Percentiles rank a stretch among this genome's conserved stretches.
phyloP scores from a whole-genome alignment of 2,888 invertebrate genomes.

The Druceiella hillmani region DNA sequence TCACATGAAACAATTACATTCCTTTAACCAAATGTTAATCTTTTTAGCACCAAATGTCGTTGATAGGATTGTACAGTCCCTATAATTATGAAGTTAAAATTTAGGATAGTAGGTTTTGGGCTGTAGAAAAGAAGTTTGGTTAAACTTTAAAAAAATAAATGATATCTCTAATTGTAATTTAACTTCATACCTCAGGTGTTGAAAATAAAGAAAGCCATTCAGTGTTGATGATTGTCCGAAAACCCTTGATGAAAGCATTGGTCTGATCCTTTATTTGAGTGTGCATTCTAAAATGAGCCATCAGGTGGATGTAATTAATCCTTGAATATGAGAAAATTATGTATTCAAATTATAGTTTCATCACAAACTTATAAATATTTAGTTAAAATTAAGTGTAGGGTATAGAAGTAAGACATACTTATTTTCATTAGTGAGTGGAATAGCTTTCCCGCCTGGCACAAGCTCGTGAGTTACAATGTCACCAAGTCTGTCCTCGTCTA shows the following conservation, averaged over 20 bases:
- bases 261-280: slow-evolving; percentile 97
- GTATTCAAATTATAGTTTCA: neutral
- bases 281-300: slow-evolving; percentile 99
- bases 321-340: slow-evolving; percentile 48
- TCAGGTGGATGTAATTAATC: slow-evolving; percentile 96
- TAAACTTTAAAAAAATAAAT: no score
- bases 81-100: no score
- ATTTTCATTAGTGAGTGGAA: slow-evolving; percentile 94
- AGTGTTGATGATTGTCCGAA: slow-evolving; percentile 89
- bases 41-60: no score
- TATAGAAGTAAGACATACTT: slow-evolving; percentile 63
- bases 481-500: slow-evolving; percentile 93
- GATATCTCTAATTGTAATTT: no score
- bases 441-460: slow-evolving; percentile 89
- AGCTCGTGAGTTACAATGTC: slow-evolving; percentile 92
- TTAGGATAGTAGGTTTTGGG: no score
- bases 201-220: slow-evolving; percentile 95
- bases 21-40: no score
- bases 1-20: no score
- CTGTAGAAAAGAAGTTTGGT: no score
- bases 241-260: slow-evolving; percentile 92
- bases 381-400: no score
- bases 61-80: no score
- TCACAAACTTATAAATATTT: no score
- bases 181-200: slow-evolving; percentile 72